Conservation (phyloP, 2,797 vertebrate genomes). For the Amblyraja radiata region DNA sequence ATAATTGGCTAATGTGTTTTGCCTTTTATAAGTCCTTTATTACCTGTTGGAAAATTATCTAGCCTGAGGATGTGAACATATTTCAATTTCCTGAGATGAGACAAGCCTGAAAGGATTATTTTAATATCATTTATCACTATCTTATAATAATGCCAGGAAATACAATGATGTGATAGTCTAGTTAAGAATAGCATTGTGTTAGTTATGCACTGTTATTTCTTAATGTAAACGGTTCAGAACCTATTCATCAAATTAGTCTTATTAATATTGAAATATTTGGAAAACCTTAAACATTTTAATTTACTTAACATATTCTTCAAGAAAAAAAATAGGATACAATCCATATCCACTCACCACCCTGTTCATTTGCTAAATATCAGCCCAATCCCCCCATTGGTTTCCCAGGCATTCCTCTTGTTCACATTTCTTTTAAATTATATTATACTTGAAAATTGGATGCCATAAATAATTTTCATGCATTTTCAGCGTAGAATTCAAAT, state of each 20-base stretch:
- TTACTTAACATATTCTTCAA: not conserved
- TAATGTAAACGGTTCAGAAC: not conserved
- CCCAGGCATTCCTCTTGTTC: not conserved
- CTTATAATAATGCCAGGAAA: not conserved
- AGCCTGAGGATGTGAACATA: not conserved
- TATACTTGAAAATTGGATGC: not conserved
- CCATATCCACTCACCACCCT: not conserved
- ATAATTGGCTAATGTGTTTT: not conserved
- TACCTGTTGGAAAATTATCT: not conserved
- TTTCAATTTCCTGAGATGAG: not conserved
- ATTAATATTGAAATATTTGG: not conserved
- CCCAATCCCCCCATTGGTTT: not conserved
- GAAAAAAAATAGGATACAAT: not conserved
- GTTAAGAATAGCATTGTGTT: not conserved
- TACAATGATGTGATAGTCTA: not conserved
- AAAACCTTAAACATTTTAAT: slow-evolving; percentile 1
- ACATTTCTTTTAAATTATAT: not conserved
- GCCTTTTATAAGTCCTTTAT: not conserved
- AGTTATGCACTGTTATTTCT: not conserved
- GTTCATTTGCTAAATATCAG: not conserved
- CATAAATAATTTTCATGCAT: not conserved
- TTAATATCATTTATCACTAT: not conserved
- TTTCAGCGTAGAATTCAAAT: not conserved
- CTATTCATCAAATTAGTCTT: not conserved
- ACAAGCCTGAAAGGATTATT: not conserved